A percentile compares a stretch with the other conserved stretches of the same genome.
Conservation (phyloP, 2,888 invertebrate genomes). For the Zootermopsis nevadensis region DNA sequence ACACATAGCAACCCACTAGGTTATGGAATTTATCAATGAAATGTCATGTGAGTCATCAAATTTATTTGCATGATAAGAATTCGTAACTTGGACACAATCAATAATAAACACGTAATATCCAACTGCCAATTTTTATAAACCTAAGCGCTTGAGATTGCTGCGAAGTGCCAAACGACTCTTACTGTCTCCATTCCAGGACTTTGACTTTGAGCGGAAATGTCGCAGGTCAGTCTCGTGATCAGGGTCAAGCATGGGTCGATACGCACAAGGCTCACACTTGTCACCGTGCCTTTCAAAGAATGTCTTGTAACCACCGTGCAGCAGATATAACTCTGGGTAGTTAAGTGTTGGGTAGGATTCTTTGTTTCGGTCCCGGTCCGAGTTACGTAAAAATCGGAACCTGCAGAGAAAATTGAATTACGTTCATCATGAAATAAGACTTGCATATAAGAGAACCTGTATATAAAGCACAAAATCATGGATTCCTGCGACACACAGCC, state of each 20-base stretch:
- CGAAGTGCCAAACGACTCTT: conserved; percentile 50
- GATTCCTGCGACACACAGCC: too few relatives aligned
- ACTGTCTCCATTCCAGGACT: conserved; percentile 74
- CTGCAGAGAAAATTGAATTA: conserved; percentile 62
- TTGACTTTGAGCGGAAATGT: conserved; percentile 81
- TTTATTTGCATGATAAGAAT: background rate
- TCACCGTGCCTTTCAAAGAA: conserved; percentile 79
- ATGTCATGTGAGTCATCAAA: background rate
- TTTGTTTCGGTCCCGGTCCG: conserved; percentile 84
- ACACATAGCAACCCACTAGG: background rate
- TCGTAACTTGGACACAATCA: background rate
- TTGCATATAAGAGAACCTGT: too few relatives aligned
- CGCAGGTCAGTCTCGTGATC: conserved; percentile 77
- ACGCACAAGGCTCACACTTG: conserved; percentile 78
- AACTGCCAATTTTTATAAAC: conserved; percentile 42
- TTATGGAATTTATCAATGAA: background rate
- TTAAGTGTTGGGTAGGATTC: conserved; percentile 85
- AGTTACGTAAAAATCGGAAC: conserved; percentile 83
- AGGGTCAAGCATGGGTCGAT: conserved; percentile 89
- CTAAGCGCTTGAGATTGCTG: conserved; percentile 51
- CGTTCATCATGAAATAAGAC: too few relatives aligned
- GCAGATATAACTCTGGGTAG: conserved; percentile 93
- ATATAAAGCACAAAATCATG: too few relatives aligned
- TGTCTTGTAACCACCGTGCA: conserved; percentile 90
- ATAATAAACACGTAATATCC: background rate